A percentile compares a stretch with the other conserved stretches of the same genome.
phyloP scores from a whole-genome alignment of 1,140 invertebrate genomes.

The Nebria ingens region DNA sequence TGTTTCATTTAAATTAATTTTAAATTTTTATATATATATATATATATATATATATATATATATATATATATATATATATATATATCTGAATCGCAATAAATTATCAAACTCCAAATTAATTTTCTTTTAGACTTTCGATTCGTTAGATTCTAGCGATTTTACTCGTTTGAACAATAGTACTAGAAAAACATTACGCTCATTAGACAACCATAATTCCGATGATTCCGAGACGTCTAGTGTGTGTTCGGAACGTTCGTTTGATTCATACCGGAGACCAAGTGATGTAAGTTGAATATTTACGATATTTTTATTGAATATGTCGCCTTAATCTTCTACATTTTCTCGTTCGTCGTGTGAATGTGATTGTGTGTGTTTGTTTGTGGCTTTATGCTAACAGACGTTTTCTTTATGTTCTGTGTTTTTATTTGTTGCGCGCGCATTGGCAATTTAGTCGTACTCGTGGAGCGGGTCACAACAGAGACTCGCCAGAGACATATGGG shows the following conservation, averaged over 20 bases:
- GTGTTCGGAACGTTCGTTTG: slow-evolving; percentile 83
- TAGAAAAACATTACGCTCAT: slow-evolving; percentile 26
- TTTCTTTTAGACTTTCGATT: slow-evolving; percentile 14
- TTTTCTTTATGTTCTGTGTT: slow-evolving; percentile 28
- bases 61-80: not conserved
- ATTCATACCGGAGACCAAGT: slow-evolving; percentile 65
- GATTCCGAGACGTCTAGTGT: slow-evolving; percentile 91
- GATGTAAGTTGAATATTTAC: slow-evolving; percentile 61
- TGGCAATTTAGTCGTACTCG: slow-evolving; percentile 52
- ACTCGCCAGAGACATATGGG: slow-evolving; percentile 54
- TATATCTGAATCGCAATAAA: no score
- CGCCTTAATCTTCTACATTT: not conserved
- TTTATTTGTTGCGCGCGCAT: slow-evolving; percentile 21
- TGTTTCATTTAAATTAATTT: no score
- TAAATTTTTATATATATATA: no score
- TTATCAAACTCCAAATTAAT: not conserved
- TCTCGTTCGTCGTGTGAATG: slow-evolving; percentile 10
- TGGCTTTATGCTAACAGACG: slow-evolving; percentile 15
- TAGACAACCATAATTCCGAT: slow-evolving; percentile 44
- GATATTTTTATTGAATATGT: slow-evolving; percentile 18
- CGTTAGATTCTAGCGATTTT: slow-evolving; percentile 12
- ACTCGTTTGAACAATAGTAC: slow-evolving; percentile 22
- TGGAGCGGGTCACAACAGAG: slow-evolving; percentile 72
- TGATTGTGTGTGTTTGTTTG: slow-evolving; percentile 13
- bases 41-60: not conserved